Base-by-base conservation (phyloP, 2,797 vertebrate genomes). In the Oreortyx pictus region DNA sequence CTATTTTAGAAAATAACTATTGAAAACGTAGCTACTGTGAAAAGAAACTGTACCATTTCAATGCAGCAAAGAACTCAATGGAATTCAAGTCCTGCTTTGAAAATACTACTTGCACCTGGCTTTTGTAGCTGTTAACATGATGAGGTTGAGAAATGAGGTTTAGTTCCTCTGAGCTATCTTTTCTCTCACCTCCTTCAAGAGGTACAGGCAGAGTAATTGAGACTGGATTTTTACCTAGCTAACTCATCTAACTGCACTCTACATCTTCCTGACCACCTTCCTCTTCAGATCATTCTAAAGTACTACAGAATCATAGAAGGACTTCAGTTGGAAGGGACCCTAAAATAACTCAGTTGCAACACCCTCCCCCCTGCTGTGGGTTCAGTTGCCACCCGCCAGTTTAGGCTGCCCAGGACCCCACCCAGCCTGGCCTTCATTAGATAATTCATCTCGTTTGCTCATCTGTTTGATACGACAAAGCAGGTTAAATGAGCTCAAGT, bases 401-500 rank as follows among this genome's bases (percentile, higher is more conserved):
- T 31, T 31, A 56, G 54, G 31, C 16, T 52, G 54, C 31, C 31
- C 18, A 19, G 31, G 29, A 31, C 31, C 54, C 54, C 31, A 56
- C 19, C 29, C 31, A 56, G 18, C 31, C 54, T 12, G 16, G 17
- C 8, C 2, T 13, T 79, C 54, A 5, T 83, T 56, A 61, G 64
- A 61, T 76, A 84, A 86, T 67, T 86, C 47, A 31, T 27, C 15
- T 24, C 37, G 9, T 68, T 91, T 64, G 23, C 11, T 75, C 47
- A 46, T 49, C 54, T 74, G 24, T 79, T 83, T 70, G 33, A 77
- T 37, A 52, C 18, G 54, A 74, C 17, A 78, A 92, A 50, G 43
- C 2, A 73, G 25, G 72, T 66, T 33, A 68, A 68, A 82, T 41
- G 37, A 84, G 37, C 56, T 76, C 50, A 70, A 73, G 39, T 62